A percentile compares a stretch with the other conserved stretches of the same genome.
These are phyloP conservation scores for Congeria kusceri DNA, from an alignment of 2,888 invertebrate genomes.

Conservation along the genomic window DNA sequence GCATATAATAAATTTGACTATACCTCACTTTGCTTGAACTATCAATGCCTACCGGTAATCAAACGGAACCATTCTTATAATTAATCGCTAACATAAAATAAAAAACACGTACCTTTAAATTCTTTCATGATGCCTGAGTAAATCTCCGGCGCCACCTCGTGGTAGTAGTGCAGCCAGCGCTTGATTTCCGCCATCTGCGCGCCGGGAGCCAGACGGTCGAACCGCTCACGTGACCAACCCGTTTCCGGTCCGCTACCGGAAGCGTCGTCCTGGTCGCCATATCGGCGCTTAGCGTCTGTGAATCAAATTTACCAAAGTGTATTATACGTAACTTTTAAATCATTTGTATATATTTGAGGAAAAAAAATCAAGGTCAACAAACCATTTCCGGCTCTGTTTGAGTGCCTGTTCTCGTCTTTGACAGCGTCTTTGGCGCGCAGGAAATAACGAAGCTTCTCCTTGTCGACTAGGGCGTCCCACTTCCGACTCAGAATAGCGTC, in stretches of 20 bases:
- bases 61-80: too few species aligned
- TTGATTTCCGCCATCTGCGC: constrained; percentile 63
- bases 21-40: too few species aligned
- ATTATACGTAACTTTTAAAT: background rate
- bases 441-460: constrained; percentile 66
- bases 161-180: constrained; percentile 62
- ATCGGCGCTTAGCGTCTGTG: background rate
- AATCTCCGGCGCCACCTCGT: constrained; percentile 59
- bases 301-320: background rate
- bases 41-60: too few species aligned
- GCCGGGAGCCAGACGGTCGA: constrained; percentile 41
- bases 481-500: constrained; percentile 62
- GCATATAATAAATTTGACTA: too few species aligned
- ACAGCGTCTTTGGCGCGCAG: constrained; percentile 64
- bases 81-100: too few species aligned
- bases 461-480: constrained; percentile 62
- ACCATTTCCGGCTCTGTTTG: constrained; percentile 33
- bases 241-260: background rate
- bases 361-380: background rate
- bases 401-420: constrained; percentile 67
- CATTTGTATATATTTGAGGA: background rate
- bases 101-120: constrained; percentile 56
- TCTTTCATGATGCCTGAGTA: constrained; percentile 56
- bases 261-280: background rate
- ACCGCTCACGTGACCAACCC: constrained; percentile 25